Evolutionary conservation across 92 coral and sea anemone genomes (phyloP).

Genomic region (Parazoanthus darwini): DNA sequence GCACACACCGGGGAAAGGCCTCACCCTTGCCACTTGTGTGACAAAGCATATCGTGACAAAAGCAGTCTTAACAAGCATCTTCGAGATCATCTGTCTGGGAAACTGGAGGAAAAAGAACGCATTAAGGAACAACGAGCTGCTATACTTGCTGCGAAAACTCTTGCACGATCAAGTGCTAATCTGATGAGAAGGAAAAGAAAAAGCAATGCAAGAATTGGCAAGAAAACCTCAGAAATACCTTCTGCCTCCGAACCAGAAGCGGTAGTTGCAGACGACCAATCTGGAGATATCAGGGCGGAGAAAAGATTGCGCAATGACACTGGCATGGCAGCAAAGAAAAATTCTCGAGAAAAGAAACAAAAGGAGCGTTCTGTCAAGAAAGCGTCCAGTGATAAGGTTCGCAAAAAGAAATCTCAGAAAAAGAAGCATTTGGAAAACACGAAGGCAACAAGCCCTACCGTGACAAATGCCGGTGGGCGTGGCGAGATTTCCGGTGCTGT

Average conservation of each 20-base stretch:
- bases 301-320: not conserved
- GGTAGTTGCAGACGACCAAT: not conserved
- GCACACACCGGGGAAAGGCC: constrained; percentile 37
- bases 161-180: constrained; percentile 34
- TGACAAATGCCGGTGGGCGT: not conserved
- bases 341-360: not conserved
- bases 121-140: constrained; percentile 39
- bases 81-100: constrained; percentile 37
- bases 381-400: not conserved
- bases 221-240: not conserved
- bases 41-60: constrained; percentile 38
- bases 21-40: constrained; percentile 38
- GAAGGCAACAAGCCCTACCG: not conserved
- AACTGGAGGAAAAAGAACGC: constrained; percentile 36
- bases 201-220: not conserved
- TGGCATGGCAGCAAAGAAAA: not conserved
- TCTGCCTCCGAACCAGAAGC: not conserved
- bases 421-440: not conserved
- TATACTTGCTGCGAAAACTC: constrained; percentile 22
- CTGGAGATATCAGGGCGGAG: not conserved
- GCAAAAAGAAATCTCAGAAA: not conserved
- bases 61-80: constrained; percentile 38
- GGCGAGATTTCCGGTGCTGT: not conserved
- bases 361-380: not conserved
- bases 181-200: not conserved